Conservation (phyloP, 2,888 invertebrate species). For the Amphipyra tragopoginis region DNA sequence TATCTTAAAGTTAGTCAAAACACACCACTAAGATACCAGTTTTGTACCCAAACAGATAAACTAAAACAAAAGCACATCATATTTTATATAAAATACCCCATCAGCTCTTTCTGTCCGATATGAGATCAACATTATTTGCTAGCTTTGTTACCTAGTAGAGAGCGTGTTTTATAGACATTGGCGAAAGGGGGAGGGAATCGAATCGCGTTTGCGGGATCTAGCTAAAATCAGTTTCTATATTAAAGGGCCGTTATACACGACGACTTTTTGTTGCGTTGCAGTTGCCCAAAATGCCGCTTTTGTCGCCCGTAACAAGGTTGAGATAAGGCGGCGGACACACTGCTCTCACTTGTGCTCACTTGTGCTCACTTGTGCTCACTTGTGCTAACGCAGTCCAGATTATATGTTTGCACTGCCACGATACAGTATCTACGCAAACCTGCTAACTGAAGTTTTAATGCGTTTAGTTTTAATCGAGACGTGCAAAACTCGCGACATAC, state of each 20-base stretch:
- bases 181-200: constrained; percentile 70
- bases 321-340: too few relatives aligned
- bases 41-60: constrained; percentile 25
- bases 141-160: constrained; percentile 70
- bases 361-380: too few relatives aligned
- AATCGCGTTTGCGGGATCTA: constrained; percentile 70
- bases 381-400: too few relatives aligned
- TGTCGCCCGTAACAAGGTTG: background rate
- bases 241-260: constrained; percentile 22
- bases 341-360: too few relatives aligned
- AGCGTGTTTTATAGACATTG: constrained; percentile 78
- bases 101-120: constrained; percentile 63
- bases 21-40: constrained; percentile 9
- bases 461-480: too few relatives aligned
- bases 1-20: too few relatives aligned
- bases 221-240: constrained; percentile 56
- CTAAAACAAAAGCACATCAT: constrained; percentile 43
- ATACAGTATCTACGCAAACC: too few relatives aligned
- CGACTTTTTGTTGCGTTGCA: constrained; percentile 13
- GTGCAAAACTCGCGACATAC: too few relatives aligned
- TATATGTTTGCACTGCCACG: too few relatives aligned
- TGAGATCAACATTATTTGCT: constrained; percentile 70
- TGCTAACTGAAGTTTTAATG: too few relatives aligned
- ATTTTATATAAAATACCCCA: constrained; percentile 63
- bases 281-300: background rate